phyloP scores from a whole-genome alignment of 2,797 vertebrate species.

The Chloroceryle amazona region DNA sequence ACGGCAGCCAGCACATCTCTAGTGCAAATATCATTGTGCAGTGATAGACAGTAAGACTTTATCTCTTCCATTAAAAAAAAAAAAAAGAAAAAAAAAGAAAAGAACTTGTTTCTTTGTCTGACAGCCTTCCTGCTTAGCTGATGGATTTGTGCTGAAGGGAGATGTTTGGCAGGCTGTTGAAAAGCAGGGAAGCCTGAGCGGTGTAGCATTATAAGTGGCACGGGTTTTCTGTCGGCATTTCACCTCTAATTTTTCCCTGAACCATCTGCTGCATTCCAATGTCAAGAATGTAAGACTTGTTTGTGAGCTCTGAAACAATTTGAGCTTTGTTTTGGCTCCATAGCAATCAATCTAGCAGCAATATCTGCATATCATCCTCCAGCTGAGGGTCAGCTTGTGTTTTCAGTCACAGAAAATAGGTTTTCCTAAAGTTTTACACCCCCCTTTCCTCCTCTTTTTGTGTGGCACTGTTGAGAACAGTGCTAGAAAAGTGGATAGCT shows the following conservation, averaged over 20 bases:
- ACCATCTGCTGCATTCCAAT: constrained; percentile 70
- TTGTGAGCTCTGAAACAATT: constrained; percentile 62
- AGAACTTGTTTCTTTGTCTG: background rate
- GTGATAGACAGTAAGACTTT: background rate
- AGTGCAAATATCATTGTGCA: fast-evolving
- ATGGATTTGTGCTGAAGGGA: constrained; percentile 15
- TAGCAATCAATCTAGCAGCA: constrained; percentile 22
- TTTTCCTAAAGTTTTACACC: background rate
- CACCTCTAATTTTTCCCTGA: constrained; percentile 56
- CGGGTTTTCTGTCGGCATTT: constrained; percentile 22
- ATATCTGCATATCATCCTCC: constrained; percentile 37
- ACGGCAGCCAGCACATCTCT: background rate
- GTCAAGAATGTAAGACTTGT: constrained; percentile 45
- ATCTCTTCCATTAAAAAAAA: background rate
- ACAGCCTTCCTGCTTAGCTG: constrained; percentile 16
- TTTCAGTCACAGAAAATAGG: background rate
- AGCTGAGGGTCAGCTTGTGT: constrained; percentile 40
- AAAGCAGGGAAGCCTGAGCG: constrained; percentile 15
- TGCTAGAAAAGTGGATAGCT: background rate
- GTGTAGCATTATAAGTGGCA: background rate
- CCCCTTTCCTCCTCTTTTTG: background rate
- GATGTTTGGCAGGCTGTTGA: constrained; percentile 29
- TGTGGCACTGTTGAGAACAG: background rate
- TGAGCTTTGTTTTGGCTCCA: constrained; percentile 47
- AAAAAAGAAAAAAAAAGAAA: background rate